These are phyloP conservation scores for Melanostoma scalare DNA, from an alignment of 2,888 invertebrate genomes.

Conservation along the genomic window DNA sequence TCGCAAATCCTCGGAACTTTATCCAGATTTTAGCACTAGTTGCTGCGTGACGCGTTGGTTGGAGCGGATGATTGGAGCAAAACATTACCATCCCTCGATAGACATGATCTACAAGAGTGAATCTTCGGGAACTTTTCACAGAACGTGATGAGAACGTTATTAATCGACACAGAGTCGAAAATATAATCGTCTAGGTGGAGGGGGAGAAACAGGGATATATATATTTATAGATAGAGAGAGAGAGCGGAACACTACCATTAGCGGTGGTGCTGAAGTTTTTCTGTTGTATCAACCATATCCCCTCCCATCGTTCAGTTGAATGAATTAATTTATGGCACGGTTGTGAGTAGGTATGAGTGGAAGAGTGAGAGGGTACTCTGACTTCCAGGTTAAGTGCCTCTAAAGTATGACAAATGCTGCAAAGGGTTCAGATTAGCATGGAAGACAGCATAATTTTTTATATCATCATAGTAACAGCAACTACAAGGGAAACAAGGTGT, in stretches of 20 bases:
- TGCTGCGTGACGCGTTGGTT: slow-evolving; percentile 45
- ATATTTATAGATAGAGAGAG: too few relatives aligned
- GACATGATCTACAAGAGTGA: slow-evolving; percentile 44
- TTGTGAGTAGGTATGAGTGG: not conserved
- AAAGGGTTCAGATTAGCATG: slow-evolving; percentile 72
- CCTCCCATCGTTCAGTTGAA: slow-evolving; percentile 37
- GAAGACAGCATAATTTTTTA: slow-evolving; percentile 70
- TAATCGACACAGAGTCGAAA: slow-evolving; percentile 60
- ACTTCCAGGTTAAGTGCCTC: slow-evolving; percentile 68
- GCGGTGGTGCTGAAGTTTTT: slow-evolving; percentile 39
- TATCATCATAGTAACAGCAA: slow-evolving; percentile 49
- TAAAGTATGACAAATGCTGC: slow-evolving; percentile 70
- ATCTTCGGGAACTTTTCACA: slow-evolving; percentile 66
- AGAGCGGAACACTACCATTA: slow-evolving; percentile 46
- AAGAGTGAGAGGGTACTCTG: slow-evolving; percentile 6
- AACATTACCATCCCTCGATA: slow-evolving; percentile 35
- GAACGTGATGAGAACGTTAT: slow-evolving; percentile 66
- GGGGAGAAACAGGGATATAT: too few relatives aligned
- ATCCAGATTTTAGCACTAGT: slow-evolving; percentile 59
- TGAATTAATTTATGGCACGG: slow-evolving; percentile 67
- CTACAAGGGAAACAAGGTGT: slow-evolving; percentile 65
- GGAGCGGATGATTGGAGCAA: slow-evolving; percentile 35
- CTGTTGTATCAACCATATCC: not conserved
- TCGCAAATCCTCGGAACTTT: not conserved
- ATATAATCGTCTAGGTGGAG: slow-evolving; percentile 18